Percentiles rank a stretch among this genome's conserved stretches.
phyloP scores from a whole-genome alignment of 2,888 invertebrate genomes.

The Leptopilina syphax region DNA sequence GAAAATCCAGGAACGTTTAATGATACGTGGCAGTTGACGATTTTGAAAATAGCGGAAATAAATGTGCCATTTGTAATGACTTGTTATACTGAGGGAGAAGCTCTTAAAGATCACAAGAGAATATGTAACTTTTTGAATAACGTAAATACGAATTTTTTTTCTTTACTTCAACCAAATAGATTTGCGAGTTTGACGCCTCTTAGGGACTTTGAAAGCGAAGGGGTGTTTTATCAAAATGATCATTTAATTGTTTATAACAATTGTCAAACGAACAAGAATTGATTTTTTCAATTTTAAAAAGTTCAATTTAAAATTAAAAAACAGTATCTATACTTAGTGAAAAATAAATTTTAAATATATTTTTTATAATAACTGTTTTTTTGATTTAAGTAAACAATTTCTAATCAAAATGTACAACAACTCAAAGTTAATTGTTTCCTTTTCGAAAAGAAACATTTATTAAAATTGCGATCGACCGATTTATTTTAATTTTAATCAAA shows the following conservation, averaged over 20 bases:
- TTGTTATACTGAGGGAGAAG: slow-evolving; percentile 64
- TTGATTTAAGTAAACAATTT: too few species aligned
- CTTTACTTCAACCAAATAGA: slow-evolving; percentile 59
- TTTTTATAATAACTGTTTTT: too few species aligned
- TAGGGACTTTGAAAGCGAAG: slow-evolving; percentile 67
- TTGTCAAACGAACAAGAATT: slow-evolving; percentile 14
- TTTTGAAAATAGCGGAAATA: slow-evolving; percentile 59
- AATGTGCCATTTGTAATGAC: slow-evolving; percentile 68
- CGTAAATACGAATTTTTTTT: slow-evolving; percentile 49
- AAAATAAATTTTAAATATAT: too few species aligned
- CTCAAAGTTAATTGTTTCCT: too few species aligned
- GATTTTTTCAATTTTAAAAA: neutral
- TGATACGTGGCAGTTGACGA: slow-evolving; percentile 65
- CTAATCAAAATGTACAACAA: too few species aligned
- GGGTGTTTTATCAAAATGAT: slow-evolving; percentile 69
- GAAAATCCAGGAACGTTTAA: slow-evolving; percentile 58
- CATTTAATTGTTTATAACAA: slow-evolving; percentile 65
- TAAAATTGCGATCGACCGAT: too few species aligned
- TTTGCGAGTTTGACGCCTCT: slow-evolving; percentile 67
- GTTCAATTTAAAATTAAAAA: neutral
- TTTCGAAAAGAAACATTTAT: too few species aligned
- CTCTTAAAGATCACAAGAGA: slow-evolving; percentile 61
- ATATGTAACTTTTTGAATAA: slow-evolving; percentile 58
- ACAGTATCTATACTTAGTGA: too few species aligned
- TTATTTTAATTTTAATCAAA: too few species aligned